phyloP scores from a whole-genome alignment of 2,113 vertebrate genomes.

The Oncorhynchus kisutch region DNA sequence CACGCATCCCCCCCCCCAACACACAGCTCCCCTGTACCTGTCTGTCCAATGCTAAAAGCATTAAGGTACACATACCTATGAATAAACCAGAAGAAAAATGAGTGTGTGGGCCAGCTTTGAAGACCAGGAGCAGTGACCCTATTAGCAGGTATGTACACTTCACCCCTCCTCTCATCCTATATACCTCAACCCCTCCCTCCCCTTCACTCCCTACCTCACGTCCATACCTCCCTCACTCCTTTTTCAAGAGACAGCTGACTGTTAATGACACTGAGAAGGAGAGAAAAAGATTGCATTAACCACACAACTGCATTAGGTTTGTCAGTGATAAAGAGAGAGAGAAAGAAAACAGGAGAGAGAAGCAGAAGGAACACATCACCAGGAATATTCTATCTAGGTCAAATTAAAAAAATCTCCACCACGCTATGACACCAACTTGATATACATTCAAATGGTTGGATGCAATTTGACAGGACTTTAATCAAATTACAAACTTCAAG shows the following conservation, averaged over 20 bases:
- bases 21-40: background rate
- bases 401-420: slow-evolving; percentile 13
- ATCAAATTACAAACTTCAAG: slow-evolving; percentile 36
- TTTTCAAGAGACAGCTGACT: slow-evolving; percentile 25
- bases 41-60: slow-evolving; percentile 41
- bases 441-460: slow-evolving; percentile 23
- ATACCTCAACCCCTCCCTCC: background rate
- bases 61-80: slow-evolving; percentile 20
- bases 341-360: background rate
- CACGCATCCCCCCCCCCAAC: background rate
- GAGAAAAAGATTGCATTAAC: slow-evolving; percentile 18
- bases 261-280: slow-evolving; percentile 28
- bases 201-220: slow-evolving; percentile 10
- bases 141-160: slow-evolving; percentile 27
- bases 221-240: background rate
- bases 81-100: slow-evolving; percentile 40
- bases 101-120: slow-evolving; percentile 27
- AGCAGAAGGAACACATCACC: background rate
- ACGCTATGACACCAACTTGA: slow-evolving; percentile 10
- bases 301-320: slow-evolving; percentile 18
- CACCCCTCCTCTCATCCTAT: background rate
- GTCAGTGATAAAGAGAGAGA: background rate
- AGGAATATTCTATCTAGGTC: slow-evolving; percentile 23
- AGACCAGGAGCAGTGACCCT: slow-evolving; percentile 47
- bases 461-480: slow-evolving; percentile 17